Conservation (phyloP, 2,888 invertebrate genomes). For the Elmis aenea region DNA sequence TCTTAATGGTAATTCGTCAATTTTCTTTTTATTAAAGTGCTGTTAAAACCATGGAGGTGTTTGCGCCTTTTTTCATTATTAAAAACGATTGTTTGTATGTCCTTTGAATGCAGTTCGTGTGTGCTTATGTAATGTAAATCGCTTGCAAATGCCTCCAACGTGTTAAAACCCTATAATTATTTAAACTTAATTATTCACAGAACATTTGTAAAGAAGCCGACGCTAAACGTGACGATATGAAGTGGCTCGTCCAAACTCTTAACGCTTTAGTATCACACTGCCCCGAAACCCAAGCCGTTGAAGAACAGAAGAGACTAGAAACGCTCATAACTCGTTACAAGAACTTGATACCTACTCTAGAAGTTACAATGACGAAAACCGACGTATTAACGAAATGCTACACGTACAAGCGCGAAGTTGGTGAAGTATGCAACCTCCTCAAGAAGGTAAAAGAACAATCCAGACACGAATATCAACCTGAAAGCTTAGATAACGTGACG, state of each 20-base stretch:
- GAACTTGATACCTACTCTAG: constrained; percentile 85
- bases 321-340: constrained; percentile 82
- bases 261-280: constrained; percentile 81
- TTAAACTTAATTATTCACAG: constrained; percentile 48
- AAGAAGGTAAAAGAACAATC: constrained; percentile 73
- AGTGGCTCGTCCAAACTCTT: constrained; percentile 88
- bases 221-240: constrained; percentile 87
- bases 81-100: too few species aligned
- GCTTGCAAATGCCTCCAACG: too few species aligned
- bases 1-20: constrained; percentile 48
- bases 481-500: constrained; percentile 68
- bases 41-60: not conserved
- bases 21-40: not conserved
- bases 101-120: too few species aligned
- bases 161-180: too few species aligned
- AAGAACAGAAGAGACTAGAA: constrained; percentile 78
- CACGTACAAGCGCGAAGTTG: constrained; percentile 83
- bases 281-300: constrained; percentile 71
- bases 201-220: constrained; percentile 88
- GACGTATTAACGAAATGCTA: constrained; percentile 90
- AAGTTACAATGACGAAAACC: constrained; percentile 88
- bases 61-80: constrained; percentile 7
- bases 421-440: constrained; percentile 75
- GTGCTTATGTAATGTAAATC: too few species aligned
- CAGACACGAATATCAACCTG: constrained; percentile 58